phyloP scores from a whole-genome alignment of 2,888 invertebrate species.

The Sclerodermus sp. region DNA sequence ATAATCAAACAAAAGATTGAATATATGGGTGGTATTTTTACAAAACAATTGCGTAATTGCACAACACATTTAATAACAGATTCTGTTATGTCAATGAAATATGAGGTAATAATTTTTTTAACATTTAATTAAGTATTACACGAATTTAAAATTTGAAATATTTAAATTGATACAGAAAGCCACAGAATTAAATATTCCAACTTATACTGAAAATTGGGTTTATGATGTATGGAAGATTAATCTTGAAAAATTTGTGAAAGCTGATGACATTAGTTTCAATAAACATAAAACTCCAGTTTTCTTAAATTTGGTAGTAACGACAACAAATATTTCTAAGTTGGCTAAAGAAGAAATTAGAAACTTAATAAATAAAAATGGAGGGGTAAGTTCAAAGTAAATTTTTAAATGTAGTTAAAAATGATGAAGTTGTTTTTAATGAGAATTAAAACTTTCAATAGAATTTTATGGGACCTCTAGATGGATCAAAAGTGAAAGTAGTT shows the following conservation, averaged over 20 bases:
- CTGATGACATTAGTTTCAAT: conserved; percentile 67
- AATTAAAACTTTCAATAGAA: conserved; percentile 15
- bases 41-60: conserved; percentile 64
- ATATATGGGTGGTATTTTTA: conserved; percentile 78
- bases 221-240: conserved; percentile 78
- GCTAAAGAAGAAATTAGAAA: conserved; percentile 69
- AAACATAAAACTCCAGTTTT: conserved; percentile 71
- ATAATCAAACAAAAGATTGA: conserved; percentile 66
- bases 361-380: conserved; percentile 74
- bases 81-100: conserved; percentile 75
- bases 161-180: conserved; percentile 64
- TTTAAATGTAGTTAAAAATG: no score
- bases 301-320: conserved; percentile 75
- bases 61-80: conserved; percentile 83
- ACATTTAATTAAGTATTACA: conserved; percentile 29
- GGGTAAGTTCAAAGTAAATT: conserved; percentile 48
- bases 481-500: conserved; percentile 62
- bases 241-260: conserved; percentile 64
- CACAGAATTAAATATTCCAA: conserved; percentile 63
- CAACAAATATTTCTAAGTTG: conserved; percentile 70
- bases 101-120: conserved; percentile 61
- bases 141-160: not conserved
- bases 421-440: no score
- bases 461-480: conserved; percentile 61
- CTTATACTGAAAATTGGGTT: conserved; percentile 82